These are phyloP conservation scores for Pseudomyrmex concolor DNA, from an alignment of 1,140 invertebrate genomes.

Conservation along the genomic window DNA sequence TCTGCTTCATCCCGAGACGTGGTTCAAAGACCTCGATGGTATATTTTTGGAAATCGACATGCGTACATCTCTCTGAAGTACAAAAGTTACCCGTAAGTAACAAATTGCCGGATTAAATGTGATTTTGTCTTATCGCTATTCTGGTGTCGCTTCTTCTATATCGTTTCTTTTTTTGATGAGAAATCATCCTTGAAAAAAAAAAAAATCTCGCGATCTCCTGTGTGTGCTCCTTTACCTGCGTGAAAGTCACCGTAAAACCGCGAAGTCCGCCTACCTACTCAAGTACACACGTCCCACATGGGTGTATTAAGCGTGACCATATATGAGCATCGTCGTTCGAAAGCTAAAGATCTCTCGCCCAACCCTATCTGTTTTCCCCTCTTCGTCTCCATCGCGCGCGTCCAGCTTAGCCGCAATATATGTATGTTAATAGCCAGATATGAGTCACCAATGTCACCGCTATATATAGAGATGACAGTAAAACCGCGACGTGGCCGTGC, in stretches of 20 bases:
- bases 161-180: not conserved
- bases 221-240: not conserved
- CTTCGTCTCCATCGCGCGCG: slow-evolving; percentile 44
- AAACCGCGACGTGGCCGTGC: slow-evolving; percentile 64
- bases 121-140: not conserved
- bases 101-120: not conserved
- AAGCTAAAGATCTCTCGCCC: slow-evolving; percentile 74
- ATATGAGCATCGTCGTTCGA: slow-evolving; percentile 79
- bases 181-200: slow-evolving; percentile 16
- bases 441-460: slow-evolving; percentile 83
- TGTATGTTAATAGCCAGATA: slow-evolving; percentile 61
- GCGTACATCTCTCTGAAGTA: not conserved
- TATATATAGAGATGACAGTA: slow-evolving; percentile 82
- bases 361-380: slow-evolving; percentile 65
- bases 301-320: slow-evolving; percentile 79
- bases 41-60: slow-evolving; percentile 72
- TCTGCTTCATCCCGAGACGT: slow-evolving; percentile 31
- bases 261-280: slow-evolving; percentile 43
- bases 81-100: slow-evolving; percentile 8
- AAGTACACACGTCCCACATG: slow-evolving; percentile 58
- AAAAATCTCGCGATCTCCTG: slow-evolving; percentile 19
- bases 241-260: slow-evolving; percentile 44
- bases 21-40: slow-evolving; percentile 70
- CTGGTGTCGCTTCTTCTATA: not conserved
- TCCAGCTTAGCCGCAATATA: slow-evolving; percentile 47